Evolutionary conservation across 2,113 vertebrate genomes (phyloP), one percentile per base, ranked within the genome.

Genomic region (Leucoraja erinaceus): DNA sequence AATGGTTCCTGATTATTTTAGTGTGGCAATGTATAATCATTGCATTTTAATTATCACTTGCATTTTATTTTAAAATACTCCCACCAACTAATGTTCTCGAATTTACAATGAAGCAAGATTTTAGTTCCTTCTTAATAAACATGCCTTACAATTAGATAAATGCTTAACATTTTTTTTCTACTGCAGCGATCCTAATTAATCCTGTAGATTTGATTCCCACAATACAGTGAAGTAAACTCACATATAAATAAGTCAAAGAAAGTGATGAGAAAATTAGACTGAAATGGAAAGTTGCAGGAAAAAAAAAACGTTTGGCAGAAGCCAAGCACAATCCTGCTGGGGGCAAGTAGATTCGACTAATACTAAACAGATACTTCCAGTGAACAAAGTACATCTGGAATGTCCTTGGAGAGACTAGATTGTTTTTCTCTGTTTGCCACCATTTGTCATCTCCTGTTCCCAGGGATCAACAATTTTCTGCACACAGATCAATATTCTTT

Each of bases 401-500:
- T 93, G 97, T 97, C 98, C 97, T 98, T 97, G 97, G 98, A 98
- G 98, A 97, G 96, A 95, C 96, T 98, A 96, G 94, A 94, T 97
- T 98, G 97, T 98, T 97, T 98, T 97, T 98, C 97, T 97, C 97
- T 97, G 96, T 98, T 98, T 97, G 97, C 97, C 96, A 96, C 97
- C 97, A 98, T 99, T 98, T 99, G 98, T 99, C 98, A 98, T 98
- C 95, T 95, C 96, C 96, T 96, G 96, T 97, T 98, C 97, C 96
- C 97, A 97, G 97, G 98, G 97, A 99, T 98, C 98, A 99, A 98
- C 98, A 98, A 97, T 98, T 98, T 97, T 98, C 97, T 97, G 97
- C 97, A 97, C 97, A 98, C 97, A 97, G 97, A 99, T 99, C 98
- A 98, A 99, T 99, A 98, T 97, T 98, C 98, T 97, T 96, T 98